Evolutionary conservation across 2,888 invertebrate species (phyloP).

Genomic region (Cryptus armator): DNA sequence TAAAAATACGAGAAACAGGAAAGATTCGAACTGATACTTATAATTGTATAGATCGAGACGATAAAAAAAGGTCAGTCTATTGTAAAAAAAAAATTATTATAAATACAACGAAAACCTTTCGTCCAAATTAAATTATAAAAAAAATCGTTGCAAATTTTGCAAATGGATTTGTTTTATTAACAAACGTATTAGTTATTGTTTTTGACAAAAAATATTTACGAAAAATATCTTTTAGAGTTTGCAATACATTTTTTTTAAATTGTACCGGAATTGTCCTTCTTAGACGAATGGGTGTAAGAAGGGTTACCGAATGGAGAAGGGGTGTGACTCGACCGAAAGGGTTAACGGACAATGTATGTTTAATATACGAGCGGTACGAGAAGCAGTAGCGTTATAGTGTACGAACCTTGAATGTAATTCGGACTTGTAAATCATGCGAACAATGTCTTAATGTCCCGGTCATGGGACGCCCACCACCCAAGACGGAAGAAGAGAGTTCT

Average conservation of each 20-base stretch:
- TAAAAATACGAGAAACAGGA: not conserved
- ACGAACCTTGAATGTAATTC: constrained; percentile 82
- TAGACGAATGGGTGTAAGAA: constrained; percentile 20
- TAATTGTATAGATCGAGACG: not conserved
- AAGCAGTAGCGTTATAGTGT: constrained; percentile 12
- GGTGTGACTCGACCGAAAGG: constrained; percentile 72
- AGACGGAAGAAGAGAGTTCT: constrained; percentile 81
- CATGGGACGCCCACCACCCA: constrained; percentile 83
- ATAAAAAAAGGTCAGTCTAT: too few species aligned
- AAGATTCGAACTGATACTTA: constrained; percentile 9
- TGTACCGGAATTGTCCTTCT: constrained; percentile 52
- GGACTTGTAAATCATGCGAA: constrained; percentile 84
- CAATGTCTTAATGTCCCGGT: constrained; percentile 85
- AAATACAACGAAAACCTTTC: too few species aligned
- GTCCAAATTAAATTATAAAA: too few species aligned
- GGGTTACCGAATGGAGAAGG: constrained; percentile 37
- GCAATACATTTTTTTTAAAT: not conserved
- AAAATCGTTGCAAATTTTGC: too few species aligned
- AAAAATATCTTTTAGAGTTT: not conserved
- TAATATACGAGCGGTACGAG: constrained; percentile 82
- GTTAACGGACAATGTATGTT: constrained; percentile 83
- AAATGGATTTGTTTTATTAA: not conserved
- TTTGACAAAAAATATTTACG: not conserved
- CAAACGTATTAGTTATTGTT: not conserved
- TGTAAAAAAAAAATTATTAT: too few species aligned